These are phyloP conservation scores for Lagocephalus sceleratus DNA, from an alignment of 2,797 vertebrate genomes.

Conservation along the genomic window DNA sequence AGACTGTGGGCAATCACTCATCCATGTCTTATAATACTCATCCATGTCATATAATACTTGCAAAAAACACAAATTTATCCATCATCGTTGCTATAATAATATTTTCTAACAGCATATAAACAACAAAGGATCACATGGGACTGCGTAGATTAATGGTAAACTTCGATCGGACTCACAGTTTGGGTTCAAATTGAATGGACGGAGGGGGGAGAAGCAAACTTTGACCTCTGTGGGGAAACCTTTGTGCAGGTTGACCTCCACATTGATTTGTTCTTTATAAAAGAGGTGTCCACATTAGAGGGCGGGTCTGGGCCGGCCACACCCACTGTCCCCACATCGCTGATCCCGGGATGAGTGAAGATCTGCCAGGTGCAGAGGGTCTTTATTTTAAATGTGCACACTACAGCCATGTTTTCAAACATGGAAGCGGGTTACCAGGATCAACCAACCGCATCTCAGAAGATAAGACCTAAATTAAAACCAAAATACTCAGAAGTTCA, in stretches of 20 bases:
- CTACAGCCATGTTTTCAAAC: not conserved
- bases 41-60: not conserved
- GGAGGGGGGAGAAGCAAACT: slow-evolving; percentile 71
- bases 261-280: slow-evolving; percentile 82
- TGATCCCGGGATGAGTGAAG: slow-evolving; percentile 7
- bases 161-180: slow-evolving; percentile 53
- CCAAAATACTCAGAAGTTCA: not conserved
- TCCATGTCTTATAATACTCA: not conserved
- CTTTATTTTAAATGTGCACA: slow-evolving; percentile 4
- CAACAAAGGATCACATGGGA: slow-evolving; percentile 1
- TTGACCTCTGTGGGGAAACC: slow-evolving; percentile 79
- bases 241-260: slow-evolving; percentile 82
- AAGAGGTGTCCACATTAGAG: slow-evolving; percentile 71
- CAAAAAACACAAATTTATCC: not conserved
- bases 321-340: slow-evolving; percentile 48
- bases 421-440: not conserved
- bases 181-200: slow-evolving; percentile 61
- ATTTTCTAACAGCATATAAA: not conserved
- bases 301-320: slow-evolving; percentile 55
- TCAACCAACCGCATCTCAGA: not conserved
- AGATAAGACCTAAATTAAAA: not conserved
- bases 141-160: slow-evolving; percentile 28
- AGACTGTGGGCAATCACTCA: slow-evolving; percentile 1
- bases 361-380: not conserved
- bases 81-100: not conserved